A percentile compares a stretch with the other conserved stretches of the same genome.
These are phyloP conservation scores for Coreoperca whiteheadi DNA, from an alignment of 2,113 vertebrate species.

Conservation along the genomic window DNA sequence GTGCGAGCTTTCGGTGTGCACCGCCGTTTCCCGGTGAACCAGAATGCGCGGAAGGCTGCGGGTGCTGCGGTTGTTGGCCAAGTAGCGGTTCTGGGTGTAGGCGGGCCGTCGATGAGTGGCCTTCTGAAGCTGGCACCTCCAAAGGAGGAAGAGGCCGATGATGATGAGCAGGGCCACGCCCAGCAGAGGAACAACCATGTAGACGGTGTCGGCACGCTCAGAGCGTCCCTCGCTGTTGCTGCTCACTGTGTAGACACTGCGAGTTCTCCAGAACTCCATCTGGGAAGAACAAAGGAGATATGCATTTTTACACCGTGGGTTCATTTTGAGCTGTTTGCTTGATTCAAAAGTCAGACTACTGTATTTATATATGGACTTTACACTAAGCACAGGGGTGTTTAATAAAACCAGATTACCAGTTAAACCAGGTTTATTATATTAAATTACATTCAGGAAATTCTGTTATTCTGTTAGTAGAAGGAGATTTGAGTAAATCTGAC, in stretches of 20 bases:
- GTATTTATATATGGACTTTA: neutral
- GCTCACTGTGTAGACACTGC: slow-evolving; percentile 87
- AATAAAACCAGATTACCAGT: neutral
- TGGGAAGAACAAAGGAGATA: slow-evolving; percentile 51
- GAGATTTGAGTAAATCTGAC: too few species aligned
- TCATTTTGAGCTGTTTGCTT: neutral
- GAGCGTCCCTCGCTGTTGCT: slow-evolving; percentile 81
- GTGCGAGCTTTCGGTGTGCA: slow-evolving; percentile 81
- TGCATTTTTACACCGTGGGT: neutral
- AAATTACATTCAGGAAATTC: too few species aligned
- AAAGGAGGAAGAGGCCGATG: slow-evolving; percentile 93
- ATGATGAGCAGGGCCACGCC: slow-evolving; percentile 91
- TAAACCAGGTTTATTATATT: too few species aligned
- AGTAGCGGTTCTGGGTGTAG: slow-evolving; percentile 89
- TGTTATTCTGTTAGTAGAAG: too few species aligned
- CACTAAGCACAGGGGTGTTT: neutral
- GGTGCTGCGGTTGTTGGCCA: slow-evolving; percentile 86
- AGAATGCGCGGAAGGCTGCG: slow-evolving; percentile 90
- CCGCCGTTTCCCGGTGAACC: slow-evolving; percentile 86
- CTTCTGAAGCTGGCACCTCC: slow-evolving; percentile 94
- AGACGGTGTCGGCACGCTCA: slow-evolving; percentile 87
- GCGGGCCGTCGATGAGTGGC: slow-evolving; percentile 89
- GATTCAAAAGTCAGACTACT: neutral
- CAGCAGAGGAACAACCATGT: slow-evolving; percentile 90
- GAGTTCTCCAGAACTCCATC: slow-evolving; percentile 94